phyloP scores from a whole-genome alignment of 2,797 vertebrate species.

The Leptatherina wallacei region DNA sequence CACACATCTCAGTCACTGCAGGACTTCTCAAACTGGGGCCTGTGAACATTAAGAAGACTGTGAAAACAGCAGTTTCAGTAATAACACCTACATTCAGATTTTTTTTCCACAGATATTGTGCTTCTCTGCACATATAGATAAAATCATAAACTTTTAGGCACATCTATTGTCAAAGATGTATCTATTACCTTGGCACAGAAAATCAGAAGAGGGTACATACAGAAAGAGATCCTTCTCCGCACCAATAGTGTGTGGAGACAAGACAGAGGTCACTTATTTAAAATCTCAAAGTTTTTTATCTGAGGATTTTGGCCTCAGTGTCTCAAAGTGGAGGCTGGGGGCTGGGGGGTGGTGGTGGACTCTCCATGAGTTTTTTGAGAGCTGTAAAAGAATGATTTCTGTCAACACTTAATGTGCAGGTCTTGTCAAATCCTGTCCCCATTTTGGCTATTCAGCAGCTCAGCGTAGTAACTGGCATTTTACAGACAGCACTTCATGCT shows the following conservation, averaged over 20 bases:
- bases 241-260: conserved; percentile 5
- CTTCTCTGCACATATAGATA: conserved; percentile 2
- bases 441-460: conserved; percentile 44
- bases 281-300: conserved; percentile 27
- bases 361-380: conserved; percentile 13
- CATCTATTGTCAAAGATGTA: conserved; percentile 23
- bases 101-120: conserved; percentile 19
- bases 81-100: conserved; percentile 19
- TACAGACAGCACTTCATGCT: conserved; percentile 50
- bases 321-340: conserved; percentile 5
- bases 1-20: conserved; percentile 13
- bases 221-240: conserved; percentile 3
- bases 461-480: conserved; percentile 40
- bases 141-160: conserved; percentile 17
- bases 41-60: conserved; percentile 29
- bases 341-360: conserved; percentile 4
- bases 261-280: conserved; percentile 19
- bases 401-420: conserved; percentile 51
- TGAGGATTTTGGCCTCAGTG: conserved; percentile 17
- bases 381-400: conserved; percentile 49
- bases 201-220: neutral
- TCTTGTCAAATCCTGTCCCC: conserved; percentile 59
- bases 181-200: conserved; percentile 29
- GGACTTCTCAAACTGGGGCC: conserved; percentile 18
- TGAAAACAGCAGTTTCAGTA: conserved; percentile 25